Evolutionary conservation across 1,140 invertebrate species (phyloP).

Genomic region (Microvelia longipes): DNA sequence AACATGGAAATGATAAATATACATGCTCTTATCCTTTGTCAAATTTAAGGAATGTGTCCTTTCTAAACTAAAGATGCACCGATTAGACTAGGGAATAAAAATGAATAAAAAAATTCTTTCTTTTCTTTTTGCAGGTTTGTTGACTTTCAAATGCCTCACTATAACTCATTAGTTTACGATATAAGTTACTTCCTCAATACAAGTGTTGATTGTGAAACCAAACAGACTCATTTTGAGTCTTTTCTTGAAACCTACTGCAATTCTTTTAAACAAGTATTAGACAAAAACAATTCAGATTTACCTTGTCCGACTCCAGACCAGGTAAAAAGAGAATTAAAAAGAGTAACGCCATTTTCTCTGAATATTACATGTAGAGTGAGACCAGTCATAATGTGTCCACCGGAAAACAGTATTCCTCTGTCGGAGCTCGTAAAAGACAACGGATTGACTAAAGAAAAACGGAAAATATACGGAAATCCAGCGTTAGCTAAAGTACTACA

Average conservation of each 20-base stretch:
- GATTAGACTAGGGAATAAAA: no score
- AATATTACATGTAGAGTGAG: background rate
- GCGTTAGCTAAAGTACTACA: background rate
- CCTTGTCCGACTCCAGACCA: background rate
- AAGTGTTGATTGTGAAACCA: background rate
- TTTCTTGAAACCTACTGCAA: background rate
- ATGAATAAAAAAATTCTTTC: no score
- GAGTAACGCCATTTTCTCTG: background rate
- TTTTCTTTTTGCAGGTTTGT: background rate
- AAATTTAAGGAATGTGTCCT: no score
- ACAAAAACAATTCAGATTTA: background rate
- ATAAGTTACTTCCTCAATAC: background rate
- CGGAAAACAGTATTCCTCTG: background rate
- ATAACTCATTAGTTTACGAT: background rate
- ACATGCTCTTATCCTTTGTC: no score
- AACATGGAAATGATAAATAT: no score
- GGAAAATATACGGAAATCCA: background rate
- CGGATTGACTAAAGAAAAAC: background rate
- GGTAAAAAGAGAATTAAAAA: background rate
- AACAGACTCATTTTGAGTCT: background rate
- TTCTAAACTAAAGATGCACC: no score
- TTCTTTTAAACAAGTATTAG: background rate
- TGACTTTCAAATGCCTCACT: background rate
- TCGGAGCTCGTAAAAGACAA: background rate
- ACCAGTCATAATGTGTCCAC: background rate